Conservation (phyloP, 2,797 vertebrate species). For the Myiotriccus ornatus region DNA sequence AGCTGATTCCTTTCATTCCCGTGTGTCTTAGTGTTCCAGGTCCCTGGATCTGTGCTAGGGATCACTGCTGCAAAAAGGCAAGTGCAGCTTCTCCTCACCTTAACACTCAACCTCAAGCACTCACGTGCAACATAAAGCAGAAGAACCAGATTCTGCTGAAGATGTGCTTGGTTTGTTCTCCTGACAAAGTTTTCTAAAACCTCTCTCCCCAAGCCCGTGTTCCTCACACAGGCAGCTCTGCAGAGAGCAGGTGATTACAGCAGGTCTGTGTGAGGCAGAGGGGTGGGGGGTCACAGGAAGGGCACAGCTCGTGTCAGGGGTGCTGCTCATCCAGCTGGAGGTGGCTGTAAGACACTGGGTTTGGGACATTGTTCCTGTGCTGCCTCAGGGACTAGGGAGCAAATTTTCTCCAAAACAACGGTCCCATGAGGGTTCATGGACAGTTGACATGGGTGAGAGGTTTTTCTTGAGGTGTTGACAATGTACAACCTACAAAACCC, state of each 20-base stretch:
- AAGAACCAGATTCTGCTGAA: neutral
- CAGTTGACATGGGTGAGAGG: neutral
- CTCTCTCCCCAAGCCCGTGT: neutral
- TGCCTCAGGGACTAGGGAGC: neutral
- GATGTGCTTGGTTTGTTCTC: neutral
- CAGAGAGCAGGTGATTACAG: neutral
- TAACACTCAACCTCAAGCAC: neutral
- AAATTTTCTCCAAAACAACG: neutral
- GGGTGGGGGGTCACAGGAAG: neutral
- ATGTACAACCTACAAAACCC: neutral
- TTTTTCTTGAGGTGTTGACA: neutral
- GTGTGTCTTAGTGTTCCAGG: neutral
- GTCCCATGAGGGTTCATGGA: neutral
- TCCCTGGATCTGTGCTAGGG: neutral
- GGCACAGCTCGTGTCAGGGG: neutral
- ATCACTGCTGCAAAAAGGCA: neutral
- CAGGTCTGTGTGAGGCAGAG: neutral
- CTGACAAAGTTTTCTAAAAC: neutral
- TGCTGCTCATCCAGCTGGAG: neutral
- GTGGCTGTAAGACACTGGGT: neutral
- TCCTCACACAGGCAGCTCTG: neutral
- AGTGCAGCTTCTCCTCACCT: neutral
- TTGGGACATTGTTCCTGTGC: neutral
- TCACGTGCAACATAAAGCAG: neutral
- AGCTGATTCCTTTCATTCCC: neutral